Conservation (phyloP, 2,113 vertebrate genomes). For the Serilophus lunatus region DNA sequence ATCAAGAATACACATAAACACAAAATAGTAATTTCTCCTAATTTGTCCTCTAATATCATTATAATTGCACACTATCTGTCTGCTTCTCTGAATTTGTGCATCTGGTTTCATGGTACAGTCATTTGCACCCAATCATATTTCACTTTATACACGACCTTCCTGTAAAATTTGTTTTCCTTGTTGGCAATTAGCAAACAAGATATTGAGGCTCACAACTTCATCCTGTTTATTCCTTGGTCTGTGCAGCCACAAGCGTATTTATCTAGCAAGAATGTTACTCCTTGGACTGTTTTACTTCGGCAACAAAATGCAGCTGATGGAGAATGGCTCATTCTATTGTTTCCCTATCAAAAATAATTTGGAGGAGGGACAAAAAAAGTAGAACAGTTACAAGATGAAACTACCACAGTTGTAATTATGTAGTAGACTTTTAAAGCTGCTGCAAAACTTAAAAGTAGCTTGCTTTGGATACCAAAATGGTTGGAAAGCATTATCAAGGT, state of each 20-base stretch:
- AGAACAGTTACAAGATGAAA: not conserved
- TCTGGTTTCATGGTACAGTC: not conserved
- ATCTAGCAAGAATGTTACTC: not conserved
- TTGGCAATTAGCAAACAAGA: not conserved
- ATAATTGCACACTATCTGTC: not conserved
- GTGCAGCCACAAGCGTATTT: not conserved
- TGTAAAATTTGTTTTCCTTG: not conserved
- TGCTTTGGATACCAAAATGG: not conserved
- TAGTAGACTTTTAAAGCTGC: not conserved
- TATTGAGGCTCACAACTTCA: not conserved
- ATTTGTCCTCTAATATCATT: not conserved
- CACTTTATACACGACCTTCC: not conserved
- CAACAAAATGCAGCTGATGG: not conserved
- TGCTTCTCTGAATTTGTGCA: not conserved
- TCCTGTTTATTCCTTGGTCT: not conserved
- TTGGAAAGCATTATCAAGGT: not conserved
- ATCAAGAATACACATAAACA: not conserved
- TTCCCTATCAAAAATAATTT: not conserved
- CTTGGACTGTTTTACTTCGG: not conserved
- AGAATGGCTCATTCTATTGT: slow-evolving; percentile 26
- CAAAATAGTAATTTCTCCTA: not conserved
- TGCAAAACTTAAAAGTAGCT: not conserved
- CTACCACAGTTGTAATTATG: not conserved
- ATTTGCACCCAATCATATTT: not conserved
- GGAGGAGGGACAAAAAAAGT: not conserved